Evolutionary conservation across 2,888 invertebrate genomes (phyloP), one percentile per base, ranked within the genome.

Genomic region (Fabriciana adippe): DNA sequence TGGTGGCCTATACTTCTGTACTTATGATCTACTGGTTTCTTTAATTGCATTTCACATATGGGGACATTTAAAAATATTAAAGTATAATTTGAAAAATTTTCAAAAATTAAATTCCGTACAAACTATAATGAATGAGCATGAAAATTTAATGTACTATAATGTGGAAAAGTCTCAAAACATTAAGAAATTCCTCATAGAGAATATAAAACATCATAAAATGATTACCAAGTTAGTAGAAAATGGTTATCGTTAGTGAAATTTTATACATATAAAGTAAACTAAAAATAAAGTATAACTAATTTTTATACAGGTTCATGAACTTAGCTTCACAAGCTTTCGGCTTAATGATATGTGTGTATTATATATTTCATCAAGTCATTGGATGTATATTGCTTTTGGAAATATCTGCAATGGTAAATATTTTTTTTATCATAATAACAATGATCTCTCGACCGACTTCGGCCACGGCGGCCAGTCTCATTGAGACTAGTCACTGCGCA

Each of bases 381-480:
- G 69, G 69, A 18, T 75, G 75, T 21, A 66, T 75, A 15, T 51
- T 75, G 14, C 66, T 75, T 11, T 69, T 73, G 14, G 72, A 75
- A 55, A 54, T 70, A n/a, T 72, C 71, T 15, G 62, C 66, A 51
- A 55, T 67, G 70, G 74, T 74, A 62, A 59, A 51, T 6, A 60
- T 50, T 3, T 3, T 45, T 21, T 16, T 15, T 11, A 31, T 18
- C 1, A 18, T 18, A 18, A 18, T 18, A 18, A 18, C 2, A 18
- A 18, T 18, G n/a, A n/a, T n/a, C n/a, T n/a, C n/a, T n/a, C n/a
- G n/a, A n/a, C n/a, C n/a, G n/a, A n/a, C n/a, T n/a, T n/a, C n/a
- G n/a, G n/a, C n/a, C n/a, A n/a, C n/a, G n/a, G n/a, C n/a, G n/a
- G n/a, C n/a, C n/a, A n/a, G n/a, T n/a, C n/a, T n/a, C n/a, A n/a